phyloP scores from a whole-genome alignment of 2,113 vertebrate species.

The Candoia aspera region DNA sequence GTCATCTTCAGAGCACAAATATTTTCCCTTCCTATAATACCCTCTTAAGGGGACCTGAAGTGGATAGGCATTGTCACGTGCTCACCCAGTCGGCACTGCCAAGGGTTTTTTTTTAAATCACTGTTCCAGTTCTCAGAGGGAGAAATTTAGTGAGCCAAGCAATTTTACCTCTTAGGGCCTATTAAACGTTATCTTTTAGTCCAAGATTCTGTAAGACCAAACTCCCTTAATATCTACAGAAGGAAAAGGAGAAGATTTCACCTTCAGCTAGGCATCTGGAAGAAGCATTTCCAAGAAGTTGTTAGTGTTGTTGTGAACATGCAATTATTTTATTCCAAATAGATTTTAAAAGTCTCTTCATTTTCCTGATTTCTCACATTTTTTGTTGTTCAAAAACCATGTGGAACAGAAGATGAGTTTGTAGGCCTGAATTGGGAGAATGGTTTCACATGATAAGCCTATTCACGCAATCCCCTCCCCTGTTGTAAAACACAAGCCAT shows the following conservation, averaged over 20 bases:
- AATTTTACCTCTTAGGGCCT: constrained; percentile 61
- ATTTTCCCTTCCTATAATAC: constrained; percentile 83
- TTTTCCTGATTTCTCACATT: neutral
- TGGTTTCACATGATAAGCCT: constrained; percentile 90
- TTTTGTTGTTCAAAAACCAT: constrained; percentile 62
- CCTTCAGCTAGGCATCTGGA: neutral
- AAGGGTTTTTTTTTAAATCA: constrained; percentile 51
- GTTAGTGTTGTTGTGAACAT: constrained; percentile 8
- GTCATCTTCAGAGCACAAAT: constrained; percentile 82
- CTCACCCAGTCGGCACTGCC: constrained; percentile 52
- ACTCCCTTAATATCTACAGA: constrained; percentile 23
- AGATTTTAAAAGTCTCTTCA: constrained; percentile 10
- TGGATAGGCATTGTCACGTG: constrained; percentile 74
- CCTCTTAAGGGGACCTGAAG: constrained; percentile 84
- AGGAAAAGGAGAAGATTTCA: constrained; percentile 33
- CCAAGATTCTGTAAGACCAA: constrained; percentile 72
- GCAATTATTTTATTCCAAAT: constrained; percentile 57
- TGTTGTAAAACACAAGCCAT: constrained; percentile 96
- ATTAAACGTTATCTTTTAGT: constrained; percentile 53
- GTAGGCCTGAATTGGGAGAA: constrained; percentile 88
- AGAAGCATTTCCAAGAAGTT: constrained; percentile 24
- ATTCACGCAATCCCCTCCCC: constrained; percentile 92
- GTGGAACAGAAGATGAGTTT: constrained; percentile 86
- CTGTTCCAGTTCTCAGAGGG: constrained; percentile 31
- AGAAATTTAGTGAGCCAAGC: constrained; percentile 36